phyloP scores from a whole-genome alignment of 2,888 invertebrate species.

The Marasmarcha lunaedactyla region DNA sequence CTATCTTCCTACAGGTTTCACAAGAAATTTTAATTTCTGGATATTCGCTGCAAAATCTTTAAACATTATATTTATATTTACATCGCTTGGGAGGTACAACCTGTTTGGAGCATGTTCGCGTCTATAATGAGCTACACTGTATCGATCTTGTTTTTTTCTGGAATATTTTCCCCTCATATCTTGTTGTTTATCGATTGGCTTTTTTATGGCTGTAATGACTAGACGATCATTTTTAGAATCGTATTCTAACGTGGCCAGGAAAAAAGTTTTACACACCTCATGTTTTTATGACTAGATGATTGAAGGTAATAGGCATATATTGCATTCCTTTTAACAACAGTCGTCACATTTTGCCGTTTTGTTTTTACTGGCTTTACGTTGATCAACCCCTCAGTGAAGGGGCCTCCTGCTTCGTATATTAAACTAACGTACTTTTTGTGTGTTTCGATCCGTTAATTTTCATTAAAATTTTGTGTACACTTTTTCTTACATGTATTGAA shows the following conservation, averaged over 20 bases:
- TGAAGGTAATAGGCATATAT: background rate
- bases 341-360: background rate
- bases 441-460: background rate
- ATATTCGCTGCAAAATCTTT: background rate
- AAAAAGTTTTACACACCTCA: conserved; percentile 11
- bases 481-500: no score
- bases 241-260: conserved; percentile 11
- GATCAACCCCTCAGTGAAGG: background rate
- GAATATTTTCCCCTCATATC: conserved; percentile 5
- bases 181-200: conserved; percentile 5
- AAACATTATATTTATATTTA: background rate
- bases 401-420: background rate
- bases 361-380: background rate
- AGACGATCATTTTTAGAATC: conserved; percentile 8
- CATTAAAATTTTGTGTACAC: no score
- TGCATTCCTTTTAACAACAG: background rate
- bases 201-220: conserved; percentile 3
- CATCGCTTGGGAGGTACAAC: background rate
- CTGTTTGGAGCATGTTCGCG: background rate
- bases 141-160: conserved; percentile 2
- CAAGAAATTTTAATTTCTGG: background rate
- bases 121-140: background rate
- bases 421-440: background rate
- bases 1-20: background rate
- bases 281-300: background rate